phyloP scores from a whole-genome alignment of 2,888 invertebrate genomes.

The Xestia ashworthii region DNA sequence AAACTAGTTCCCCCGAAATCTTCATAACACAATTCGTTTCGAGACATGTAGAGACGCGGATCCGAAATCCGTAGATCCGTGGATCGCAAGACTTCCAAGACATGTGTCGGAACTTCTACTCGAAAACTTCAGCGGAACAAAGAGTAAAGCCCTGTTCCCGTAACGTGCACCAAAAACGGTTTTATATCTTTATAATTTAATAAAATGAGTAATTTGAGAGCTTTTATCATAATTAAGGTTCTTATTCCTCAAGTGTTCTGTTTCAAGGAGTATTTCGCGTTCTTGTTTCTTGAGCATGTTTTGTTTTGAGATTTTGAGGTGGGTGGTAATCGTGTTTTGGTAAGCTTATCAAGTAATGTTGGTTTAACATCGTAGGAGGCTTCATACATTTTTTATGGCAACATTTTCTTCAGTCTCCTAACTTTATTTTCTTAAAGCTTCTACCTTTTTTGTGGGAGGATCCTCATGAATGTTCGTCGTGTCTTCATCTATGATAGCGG shows the following conservation, averaged over 20 bases:
- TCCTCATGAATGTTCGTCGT: background rate
- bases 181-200: conserved; percentile 75
- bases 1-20: conserved; percentile 41
- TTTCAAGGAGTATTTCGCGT: conserved; percentile 56
- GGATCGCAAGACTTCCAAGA: conserved; percentile 78
- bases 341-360: background rate
- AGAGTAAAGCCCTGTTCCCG: conserved; percentile 84
- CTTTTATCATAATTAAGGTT: conserved; percentile 72
- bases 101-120: conserved; percentile 86
- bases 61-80: conserved; percentile 60
- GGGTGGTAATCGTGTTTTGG: conserved; percentile 1
- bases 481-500: background rate
- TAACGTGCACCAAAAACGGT: conserved; percentile 72
- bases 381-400: background rate
- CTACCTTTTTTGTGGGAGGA: too few relatives aligned
- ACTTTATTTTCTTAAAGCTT: background rate
- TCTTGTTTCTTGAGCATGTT: conserved; percentile 19
- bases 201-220: conserved; percentile 71
- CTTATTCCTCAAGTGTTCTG: conserved; percentile 40
- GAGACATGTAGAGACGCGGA: conserved; percentile 55
- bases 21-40: conserved; percentile 57
- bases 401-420: background rate
- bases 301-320: conserved; percentile 20
- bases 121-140: conserved; percentile 81
- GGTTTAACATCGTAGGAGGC: background rate